These are phyloP conservation scores for Spea multiplicata DNA, from an alignment of 2,113 vertebrate species.

Conservation along the genomic window DNA sequence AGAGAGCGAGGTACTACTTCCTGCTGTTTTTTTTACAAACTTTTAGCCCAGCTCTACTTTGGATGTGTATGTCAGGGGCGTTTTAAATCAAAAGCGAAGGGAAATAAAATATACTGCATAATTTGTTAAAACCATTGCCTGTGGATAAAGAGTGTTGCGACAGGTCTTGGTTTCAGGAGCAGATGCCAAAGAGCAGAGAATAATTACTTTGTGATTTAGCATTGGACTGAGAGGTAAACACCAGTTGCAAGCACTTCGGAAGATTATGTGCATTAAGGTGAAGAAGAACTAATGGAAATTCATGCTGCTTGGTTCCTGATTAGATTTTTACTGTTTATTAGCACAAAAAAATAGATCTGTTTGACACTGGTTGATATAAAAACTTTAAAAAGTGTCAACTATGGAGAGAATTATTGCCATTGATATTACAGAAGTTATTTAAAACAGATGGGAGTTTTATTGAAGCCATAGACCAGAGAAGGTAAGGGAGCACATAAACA, in stretches of 20 bases:
- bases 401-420: not conserved
- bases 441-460: not conserved
- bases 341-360: not conserved
- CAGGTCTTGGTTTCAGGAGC: not conserved
- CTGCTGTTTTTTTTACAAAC: too few species aligned
- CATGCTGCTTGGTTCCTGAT: not conserved
- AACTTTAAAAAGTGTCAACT: not conserved
- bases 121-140: too few species aligned
- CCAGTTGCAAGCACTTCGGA: not conserved
- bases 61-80: too few species aligned
- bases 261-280: not conserved
- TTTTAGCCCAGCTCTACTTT: too few species aligned
- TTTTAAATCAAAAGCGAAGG: too few species aligned
- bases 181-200: not conserved
- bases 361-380: not conserved
- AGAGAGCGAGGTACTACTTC: too few species aligned
- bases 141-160: too few species aligned
- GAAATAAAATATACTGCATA: too few species aligned
- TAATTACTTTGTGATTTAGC: constrained; percentile 1
- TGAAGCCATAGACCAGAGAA: not conserved
- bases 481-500: not conserved
- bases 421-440: not conserved
- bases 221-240: not conserved
- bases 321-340: not conserved
- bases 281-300: not conserved